Conservation (phyloP, 2,113 vertebrate species). For the Aramus guarauna region DNA sequence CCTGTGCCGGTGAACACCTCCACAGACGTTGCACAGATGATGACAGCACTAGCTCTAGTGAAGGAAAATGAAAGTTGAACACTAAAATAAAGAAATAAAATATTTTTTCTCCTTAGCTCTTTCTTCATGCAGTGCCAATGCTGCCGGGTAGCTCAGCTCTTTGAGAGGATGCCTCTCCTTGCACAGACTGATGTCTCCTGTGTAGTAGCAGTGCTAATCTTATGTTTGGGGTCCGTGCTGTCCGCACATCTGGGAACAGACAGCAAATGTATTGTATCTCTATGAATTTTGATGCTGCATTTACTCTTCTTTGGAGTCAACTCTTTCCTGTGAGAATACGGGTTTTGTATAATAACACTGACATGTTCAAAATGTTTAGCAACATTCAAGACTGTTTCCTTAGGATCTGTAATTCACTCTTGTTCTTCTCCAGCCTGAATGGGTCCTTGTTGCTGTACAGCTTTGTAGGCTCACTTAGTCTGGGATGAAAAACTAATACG, state of each 20-base stretch:
- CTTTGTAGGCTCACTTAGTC: not conserved
- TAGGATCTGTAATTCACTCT: not conserved
- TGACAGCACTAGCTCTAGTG: not conserved
- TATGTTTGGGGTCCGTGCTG: not conserved
- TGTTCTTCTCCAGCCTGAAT: not conserved
- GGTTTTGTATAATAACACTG: not conserved
- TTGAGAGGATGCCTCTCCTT: not conserved
- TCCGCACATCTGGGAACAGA: not conserved
- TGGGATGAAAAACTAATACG: not conserved
- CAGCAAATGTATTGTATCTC: not conserved
- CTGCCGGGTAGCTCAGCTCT: not conserved
- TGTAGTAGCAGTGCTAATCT: not conserved
- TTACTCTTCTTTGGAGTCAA: not conserved
- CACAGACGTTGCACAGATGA: not conserved
- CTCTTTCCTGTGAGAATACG: not conserved
- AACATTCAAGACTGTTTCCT: not conserved
- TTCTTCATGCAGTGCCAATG: not conserved
- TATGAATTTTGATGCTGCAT: not conserved
- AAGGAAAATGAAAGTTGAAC: not conserved
- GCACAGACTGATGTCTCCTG: not conserved
- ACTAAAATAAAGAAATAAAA: too few relatives aligned
- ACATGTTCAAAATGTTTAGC: not conserved
- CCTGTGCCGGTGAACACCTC: too few relatives aligned
- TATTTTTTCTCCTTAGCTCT: not conserved
- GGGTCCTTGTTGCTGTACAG: not conserved